Base-by-base conservation (phyloP, 2,113 vertebrate genomes). In the Ceyx melanurus region DNA sequence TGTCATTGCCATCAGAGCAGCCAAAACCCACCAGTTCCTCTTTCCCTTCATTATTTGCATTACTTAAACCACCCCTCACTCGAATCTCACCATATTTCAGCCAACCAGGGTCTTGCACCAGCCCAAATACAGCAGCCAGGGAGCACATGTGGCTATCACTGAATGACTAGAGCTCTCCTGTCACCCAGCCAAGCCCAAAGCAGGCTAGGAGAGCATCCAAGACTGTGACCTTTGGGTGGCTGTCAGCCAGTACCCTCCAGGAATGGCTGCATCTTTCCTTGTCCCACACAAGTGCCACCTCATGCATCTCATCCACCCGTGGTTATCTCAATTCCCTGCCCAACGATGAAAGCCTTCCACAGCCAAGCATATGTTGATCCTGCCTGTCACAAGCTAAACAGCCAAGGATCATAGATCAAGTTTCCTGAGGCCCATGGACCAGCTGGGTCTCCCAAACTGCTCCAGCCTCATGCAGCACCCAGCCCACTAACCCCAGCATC, bases 281-380 rank as follows among this genome's bases (percentile, higher is more conserved):
- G 58, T 50, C 26, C 78, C 62, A 26, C 0, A 1, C 51, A 72
- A 78, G 23, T 20, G 4, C 12, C 31, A 35, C 35, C 35, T 75
- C 40, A 60, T 0, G 0, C 26, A 43, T 54, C 56, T 28, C 66
- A 33, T 40, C 33, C 54, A 45, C 7, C 48, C 0, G 0, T 31
- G 66, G 29, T 26, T 17, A 31, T 21, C 46, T 7, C 60, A 58
- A 0, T 4, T 29, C 29, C 11, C 83, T 86, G 33, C 13, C 56
- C 61, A 26, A 0, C 0, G 6, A 15, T 15, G 61, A 64, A 40
- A 83, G 42, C 21, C 8, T 70, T 20, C 13, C 42, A 45, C 16
- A 48, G 67, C 60, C 81, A 88, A n/a, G 45, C 31, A 46, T 12
- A 29, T 40, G 19, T 16, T 42, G 22, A 40, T 12, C 0, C 0